A percentile compares a stretch with the other conserved stretches of the same genome.
Evolutionary conservation across 2,113 vertebrate species (phyloP).

Genomic region (Gavialis gangeticus): DNA sequence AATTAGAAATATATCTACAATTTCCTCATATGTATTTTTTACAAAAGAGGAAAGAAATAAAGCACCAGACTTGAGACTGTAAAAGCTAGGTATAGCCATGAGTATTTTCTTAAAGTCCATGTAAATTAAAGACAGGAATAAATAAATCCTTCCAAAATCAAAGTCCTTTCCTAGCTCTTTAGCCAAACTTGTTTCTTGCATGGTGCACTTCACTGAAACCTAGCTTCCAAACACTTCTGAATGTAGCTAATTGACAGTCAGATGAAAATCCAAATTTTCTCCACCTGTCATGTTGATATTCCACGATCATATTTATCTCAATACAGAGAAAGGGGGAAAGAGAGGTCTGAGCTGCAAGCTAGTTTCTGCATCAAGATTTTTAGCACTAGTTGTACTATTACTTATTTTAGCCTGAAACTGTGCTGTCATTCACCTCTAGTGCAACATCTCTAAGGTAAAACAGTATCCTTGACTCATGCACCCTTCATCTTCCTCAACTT

Average conservation of each 20-base stretch:
- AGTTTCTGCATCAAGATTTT: neutral
- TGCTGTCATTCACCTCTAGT: neutral
- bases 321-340: neutral
- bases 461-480: conserved; percentile 17
- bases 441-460: neutral
- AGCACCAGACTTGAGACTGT: conserved; percentile 65
- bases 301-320: neutral
- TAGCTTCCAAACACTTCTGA: neutral
- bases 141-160: conserved; percentile 20
- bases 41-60: conserved; percentile 76
- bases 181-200: conserved; percentile 4
- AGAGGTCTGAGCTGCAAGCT: neutral
- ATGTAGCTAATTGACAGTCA: neutral
- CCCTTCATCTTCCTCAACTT: neutral
- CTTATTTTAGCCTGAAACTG: no score
- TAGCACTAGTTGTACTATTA: no score
- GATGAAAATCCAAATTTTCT: neutral
- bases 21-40: conserved; percentile 68
- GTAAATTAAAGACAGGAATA: conserved; percentile 34
- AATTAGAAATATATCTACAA: conserved; percentile 68
- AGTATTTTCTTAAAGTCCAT: conserved; percentile 43
- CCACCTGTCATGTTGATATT: neutral
- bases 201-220: fast-evolving
- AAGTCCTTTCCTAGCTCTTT: neutral
- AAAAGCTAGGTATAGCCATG: conserved; percentile 51